A percentile compares a stretch with the other conserved stretches of the same genome.
Conservation (phyloP, 2,797 vertebrate species). For the Antennarius maculatus region DNA sequence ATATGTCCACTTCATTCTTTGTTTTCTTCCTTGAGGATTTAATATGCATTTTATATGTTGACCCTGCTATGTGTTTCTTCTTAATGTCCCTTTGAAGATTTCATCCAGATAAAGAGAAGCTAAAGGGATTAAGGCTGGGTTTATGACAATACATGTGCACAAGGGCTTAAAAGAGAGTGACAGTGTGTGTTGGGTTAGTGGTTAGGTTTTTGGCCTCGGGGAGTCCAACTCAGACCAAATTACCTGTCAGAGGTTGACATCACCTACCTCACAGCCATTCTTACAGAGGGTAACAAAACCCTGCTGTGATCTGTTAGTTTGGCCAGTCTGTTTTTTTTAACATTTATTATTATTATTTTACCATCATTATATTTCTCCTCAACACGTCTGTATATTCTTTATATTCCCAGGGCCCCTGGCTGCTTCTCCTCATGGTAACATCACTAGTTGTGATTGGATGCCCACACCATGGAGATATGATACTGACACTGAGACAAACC, state of each 20-base stretch:
- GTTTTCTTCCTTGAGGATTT: neutral
- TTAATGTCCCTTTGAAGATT: constrained; percentile 53
- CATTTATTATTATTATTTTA: constrained; percentile 21
- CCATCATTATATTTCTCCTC: constrained; percentile 19
- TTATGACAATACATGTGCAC: constrained; percentile 36
- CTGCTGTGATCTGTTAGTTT: constrained; percentile 73
- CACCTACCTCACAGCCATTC: constrained; percentile 78
- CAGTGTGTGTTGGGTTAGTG: constrained; percentile 31
- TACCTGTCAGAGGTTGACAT: constrained; percentile 83
- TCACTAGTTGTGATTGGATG: constrained; percentile 50
- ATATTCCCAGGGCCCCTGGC: constrained; percentile 39
- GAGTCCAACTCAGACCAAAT: constrained; percentile 76
- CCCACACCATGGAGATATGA: constrained; percentile 35
- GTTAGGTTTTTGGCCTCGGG: constrained; percentile 62
- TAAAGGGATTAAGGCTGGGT: constrained; percentile 40
- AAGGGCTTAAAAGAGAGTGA: constrained; percentile 14
- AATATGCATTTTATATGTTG: constrained; percentile 7
- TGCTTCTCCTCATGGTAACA: constrained; percentile 57
- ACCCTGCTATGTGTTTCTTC: constrained; percentile 31
- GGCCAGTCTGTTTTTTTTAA: constrained; percentile 45
- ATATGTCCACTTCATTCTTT: neutral
- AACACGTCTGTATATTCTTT: constrained; percentile 46
- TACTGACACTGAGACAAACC: constrained; percentile 29
- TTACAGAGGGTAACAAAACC: constrained; percentile 74
- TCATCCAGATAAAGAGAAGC: constrained; percentile 48